Evolutionary conservation across 2,888 invertebrate species (phyloP).

Genomic region (Campaea margaritaria): DNA sequence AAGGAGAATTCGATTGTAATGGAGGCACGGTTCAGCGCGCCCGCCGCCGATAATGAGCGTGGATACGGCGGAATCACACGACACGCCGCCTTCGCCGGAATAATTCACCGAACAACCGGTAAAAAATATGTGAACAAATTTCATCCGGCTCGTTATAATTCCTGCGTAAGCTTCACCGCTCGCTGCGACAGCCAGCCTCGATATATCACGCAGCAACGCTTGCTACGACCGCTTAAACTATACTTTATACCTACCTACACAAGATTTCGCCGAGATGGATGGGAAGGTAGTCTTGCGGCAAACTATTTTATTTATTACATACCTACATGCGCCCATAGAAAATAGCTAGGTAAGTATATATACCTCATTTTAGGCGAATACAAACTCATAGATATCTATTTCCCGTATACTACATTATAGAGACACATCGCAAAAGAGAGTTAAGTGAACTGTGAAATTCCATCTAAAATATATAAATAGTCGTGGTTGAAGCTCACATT

Average conservation of each 20-base stretch:
- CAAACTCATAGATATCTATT: too few species aligned
- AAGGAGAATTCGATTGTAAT: conserved; percentile 73
- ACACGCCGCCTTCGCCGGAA: conserved; percentile 53
- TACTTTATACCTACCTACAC: conserved; percentile 15
- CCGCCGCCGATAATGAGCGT: conserved; percentile 69
- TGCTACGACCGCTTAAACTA: conserved; percentile 31
- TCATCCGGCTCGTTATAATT: conserved; percentile 50
- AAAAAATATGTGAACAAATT: conserved; percentile 69
- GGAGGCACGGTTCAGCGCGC: conserved; percentile 68
- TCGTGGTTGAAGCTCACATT: conserved; percentile 20
- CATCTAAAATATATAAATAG: conserved; percentile 22
- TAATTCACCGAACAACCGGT: conserved; percentile 62
- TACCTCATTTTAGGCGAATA: too few species aligned
- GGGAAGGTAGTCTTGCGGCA: conserved; percentile 30
- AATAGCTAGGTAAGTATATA: background rate
- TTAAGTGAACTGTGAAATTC: conserved; percentile 16
- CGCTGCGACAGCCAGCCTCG: conserved; percentile 23
- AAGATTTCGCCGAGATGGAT: conserved; percentile 29
- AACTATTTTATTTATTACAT: conserved; percentile 34
- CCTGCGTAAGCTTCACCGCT: conserved; percentile 26
- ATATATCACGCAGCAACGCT: conserved; percentile 39
- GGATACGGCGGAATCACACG: conserved; percentile 67
- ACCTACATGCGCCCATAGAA: background rate
- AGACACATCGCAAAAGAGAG: background rate
- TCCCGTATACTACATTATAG: background rate